A percentile compares a stretch with the other conserved stretches of the same genome.
These are phyloP conservation scores for Chionis minor DNA, from an alignment of 2,113 vertebrate genomes.

Conservation along the genomic window DNA sequence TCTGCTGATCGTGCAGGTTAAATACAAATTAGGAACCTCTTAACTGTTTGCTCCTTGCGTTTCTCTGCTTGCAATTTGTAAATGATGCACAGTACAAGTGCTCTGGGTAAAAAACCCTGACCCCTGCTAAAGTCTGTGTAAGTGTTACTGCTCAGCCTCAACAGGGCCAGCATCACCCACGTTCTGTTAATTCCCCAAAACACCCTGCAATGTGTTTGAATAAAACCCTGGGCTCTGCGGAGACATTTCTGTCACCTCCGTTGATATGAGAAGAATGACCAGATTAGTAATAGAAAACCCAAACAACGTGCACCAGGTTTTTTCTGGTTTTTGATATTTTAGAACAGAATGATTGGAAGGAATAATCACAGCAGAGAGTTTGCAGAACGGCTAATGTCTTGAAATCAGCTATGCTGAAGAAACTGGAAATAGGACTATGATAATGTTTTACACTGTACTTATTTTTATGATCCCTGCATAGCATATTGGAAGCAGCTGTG, in stretches of 20 bases:
- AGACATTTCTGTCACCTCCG: background rate
- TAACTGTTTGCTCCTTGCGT: background rate
- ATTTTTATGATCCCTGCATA: constrained; percentile 25
- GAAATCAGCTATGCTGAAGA: background rate
- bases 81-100: background rate
- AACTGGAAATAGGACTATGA: constrained; percentile 2
- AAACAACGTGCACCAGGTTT: background rate
- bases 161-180: background rate
- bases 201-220: background rate
- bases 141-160: background rate
- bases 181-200: background rate
- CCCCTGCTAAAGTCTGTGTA: background rate
- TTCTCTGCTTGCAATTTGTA: background rate
- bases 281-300: background rate
- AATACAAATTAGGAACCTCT: background rate
- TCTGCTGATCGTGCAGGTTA: background rate
- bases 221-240: background rate
- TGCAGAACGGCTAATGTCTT: background rate
- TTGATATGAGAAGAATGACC: background rate
- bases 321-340: background rate
- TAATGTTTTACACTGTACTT: constrained; percentile 52
- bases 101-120: background rate
- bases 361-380: background rate
- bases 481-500: constrained; percentile 60
- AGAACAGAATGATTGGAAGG: background rate